phyloP scores from a whole-genome alignment of 2,797 vertebrate genomes.

The Falco novaeseelandiae region DNA sequence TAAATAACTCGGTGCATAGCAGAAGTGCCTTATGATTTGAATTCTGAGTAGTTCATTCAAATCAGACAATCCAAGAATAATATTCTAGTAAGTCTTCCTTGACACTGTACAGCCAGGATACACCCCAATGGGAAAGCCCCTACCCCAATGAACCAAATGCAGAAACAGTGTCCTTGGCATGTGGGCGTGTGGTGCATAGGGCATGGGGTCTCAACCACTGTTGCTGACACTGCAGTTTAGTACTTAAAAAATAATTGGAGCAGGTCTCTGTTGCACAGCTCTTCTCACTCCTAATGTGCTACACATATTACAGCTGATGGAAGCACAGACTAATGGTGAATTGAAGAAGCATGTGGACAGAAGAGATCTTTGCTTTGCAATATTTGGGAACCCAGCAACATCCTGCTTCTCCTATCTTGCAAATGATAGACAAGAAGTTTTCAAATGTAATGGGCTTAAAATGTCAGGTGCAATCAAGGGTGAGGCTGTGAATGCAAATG shows the following conservation, averaged over 20 bases:
- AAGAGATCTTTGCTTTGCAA: background rate
- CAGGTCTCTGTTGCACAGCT: background rate
- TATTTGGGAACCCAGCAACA: background rate
- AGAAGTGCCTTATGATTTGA: background rate
- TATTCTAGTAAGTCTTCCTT: background rate
- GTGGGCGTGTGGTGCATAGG: background rate
- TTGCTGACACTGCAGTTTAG: background rate
- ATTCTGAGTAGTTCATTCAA: background rate
- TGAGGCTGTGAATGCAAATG: slow-evolving; percentile 25
- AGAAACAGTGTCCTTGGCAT: background rate
- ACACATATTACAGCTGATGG: background rate
- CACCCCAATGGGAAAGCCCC: background rate
- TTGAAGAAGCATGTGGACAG: background rate
- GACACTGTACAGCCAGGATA: background rate
- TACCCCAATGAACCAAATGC: accelerated
- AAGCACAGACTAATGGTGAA: background rate
- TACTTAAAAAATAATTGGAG: background rate
- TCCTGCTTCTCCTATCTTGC: background rate
- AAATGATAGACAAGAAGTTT: background rate
- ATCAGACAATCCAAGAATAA: background rate
- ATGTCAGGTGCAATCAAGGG: background rate
- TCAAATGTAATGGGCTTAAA: background rate
- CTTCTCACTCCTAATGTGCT: background rate
- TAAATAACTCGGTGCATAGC: background rate
- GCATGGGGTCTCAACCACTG: accelerated